Evolutionary conservation across 2,888 invertebrate species (phyloP), one percentile per base, ranked within the genome.

Genomic region (Lapara coniferarum): DNA sequence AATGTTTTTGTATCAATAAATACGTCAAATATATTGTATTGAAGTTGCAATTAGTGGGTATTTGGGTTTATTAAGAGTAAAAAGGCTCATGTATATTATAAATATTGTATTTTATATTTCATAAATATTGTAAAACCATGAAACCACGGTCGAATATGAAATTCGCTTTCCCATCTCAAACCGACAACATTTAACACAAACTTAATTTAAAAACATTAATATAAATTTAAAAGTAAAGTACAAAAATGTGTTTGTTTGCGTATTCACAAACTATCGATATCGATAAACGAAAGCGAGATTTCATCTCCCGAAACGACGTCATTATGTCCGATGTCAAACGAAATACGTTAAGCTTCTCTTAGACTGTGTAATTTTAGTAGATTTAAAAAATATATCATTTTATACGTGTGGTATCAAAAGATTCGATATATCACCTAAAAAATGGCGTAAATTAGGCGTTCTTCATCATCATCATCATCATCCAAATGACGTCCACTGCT

Each of bases 311-410:
- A 12, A 16, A 16, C 46, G 49, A 49, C 63, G 63, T 63, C 49
- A 46, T 16, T 44, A 49, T 63, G 49, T 63, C 19, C 63, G 49
- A 63, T 49, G 49, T 63, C 49, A 63, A 76, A 79, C 79, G 80
- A 77, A 80, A 68, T 80, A 71, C 70, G 74, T 75, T 79, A 83
- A 81, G 86, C 85, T 88, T 87, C 74, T 74, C 77, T 77, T 88
- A 89, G 89, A 89, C 86, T 86, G 87, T 85, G 81, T 85, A 85
- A 83, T 71, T 82, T 84, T 85, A 86, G 79, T 78, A 63, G 72
- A 70, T 67, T 13, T n/a, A 59, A 59, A 66, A 14, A 10, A 66
- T 13, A 16, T 55, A 56, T 58, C 58, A 58, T 57, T 49, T 56
- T 67, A 19, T 57, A 58, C 37, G 58, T 63, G 37, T 14, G n/a